These are phyloP conservation scores for Mixornis gularis DNA, from an alignment of 2,113 vertebrate species.

Conservation along the genomic window DNA sequence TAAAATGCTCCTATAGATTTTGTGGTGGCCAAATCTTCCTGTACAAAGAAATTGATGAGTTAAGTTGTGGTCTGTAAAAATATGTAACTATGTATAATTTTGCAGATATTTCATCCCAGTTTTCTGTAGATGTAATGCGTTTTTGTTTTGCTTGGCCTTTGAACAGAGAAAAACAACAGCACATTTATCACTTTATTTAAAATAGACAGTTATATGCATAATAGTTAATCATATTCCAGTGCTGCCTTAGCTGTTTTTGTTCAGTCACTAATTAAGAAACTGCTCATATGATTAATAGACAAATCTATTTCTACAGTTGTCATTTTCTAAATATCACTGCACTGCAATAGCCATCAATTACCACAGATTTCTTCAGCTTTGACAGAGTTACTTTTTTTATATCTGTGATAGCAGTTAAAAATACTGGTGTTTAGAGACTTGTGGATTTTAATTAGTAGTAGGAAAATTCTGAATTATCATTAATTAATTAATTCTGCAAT, in stretches of 20 bases:
- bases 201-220: background rate
- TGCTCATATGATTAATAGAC: background rate
- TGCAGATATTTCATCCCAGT: background rate
- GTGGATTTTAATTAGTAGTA: background rate
- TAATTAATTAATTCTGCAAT: background rate
- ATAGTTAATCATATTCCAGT: background rate
- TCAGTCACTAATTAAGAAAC: background rate
- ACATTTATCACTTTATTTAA: background rate
- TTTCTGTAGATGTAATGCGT: background rate
- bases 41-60: background rate
- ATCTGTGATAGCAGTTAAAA: background rate
- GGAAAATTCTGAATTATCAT: background rate
- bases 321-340: background rate
- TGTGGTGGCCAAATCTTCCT: background rate
- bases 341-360: background rate
- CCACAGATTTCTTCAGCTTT: background rate
- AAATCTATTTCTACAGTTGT: background rate
- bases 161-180: background rate
- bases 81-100: background rate
- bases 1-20: background rate
- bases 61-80: background rate
- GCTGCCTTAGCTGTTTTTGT: background rate
- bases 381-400: background rate
- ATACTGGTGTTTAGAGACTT: background rate
- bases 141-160: background rate